Evolutionary conservation across 2,113 vertebrate genomes (phyloP), one percentile per base, ranked within the genome.

Genomic region (Strix uralensis): DNA sequence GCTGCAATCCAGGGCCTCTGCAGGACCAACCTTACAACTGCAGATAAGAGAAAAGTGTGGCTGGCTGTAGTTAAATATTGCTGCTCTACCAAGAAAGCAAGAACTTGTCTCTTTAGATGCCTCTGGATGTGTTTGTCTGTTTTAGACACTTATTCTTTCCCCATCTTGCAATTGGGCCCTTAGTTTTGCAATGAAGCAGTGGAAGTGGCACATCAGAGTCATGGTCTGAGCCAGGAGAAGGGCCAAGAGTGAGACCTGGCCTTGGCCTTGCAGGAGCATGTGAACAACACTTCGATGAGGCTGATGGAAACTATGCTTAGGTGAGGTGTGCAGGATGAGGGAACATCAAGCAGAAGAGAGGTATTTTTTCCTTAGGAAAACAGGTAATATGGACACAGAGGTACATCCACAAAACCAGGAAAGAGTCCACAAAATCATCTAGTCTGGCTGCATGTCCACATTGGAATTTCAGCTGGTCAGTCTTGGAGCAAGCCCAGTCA

Each of bases 161-260:
- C 27, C 1, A 0, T 58, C 63, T 62, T 83, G 49, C 29, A 88
- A 51, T 1, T 0, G 0, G 13, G 46, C 34, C 36, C 67, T 61
- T 49, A 38, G 52, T 85, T 86, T 87, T 87, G 44, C 57, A 80
- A 65, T 4, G 9, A 30, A 57, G 23, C 3, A 5, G 23, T 73
- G 58, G 15, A 85, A 90, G 30, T 26, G 57, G 47, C 30, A 63
- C 6, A 2, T 69, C 32, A 72, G 12, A 84, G 30, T n/a, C 34
- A 42, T 6, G 17, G 38, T 72, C 52, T 88, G 38, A 84, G 51
- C 26, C 52, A 66, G 59, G 11, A 73, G 44, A 79, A 71, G 15
- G 14, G 29, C 29, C 62, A 85, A 69, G 52, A 34, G 12, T 44
- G 51, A 69, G 30, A 88, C 55, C 36, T 52, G 67, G 22, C 16